Evolutionary conservation across 2,113 vertebrate species (phyloP).

Genomic region (Australoheros scitulus): DNA sequence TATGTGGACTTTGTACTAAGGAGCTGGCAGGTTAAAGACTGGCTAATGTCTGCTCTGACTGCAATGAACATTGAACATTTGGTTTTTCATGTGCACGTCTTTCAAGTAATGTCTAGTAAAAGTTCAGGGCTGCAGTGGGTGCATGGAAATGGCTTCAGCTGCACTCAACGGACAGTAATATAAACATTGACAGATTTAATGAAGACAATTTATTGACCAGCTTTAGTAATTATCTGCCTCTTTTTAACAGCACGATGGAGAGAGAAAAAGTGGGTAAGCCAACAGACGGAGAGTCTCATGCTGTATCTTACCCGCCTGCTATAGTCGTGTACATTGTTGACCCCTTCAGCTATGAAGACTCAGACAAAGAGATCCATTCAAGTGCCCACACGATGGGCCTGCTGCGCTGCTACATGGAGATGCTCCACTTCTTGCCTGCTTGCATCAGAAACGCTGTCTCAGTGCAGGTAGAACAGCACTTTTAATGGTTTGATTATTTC

Average conservation of each 20-base stretch:
- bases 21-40: neutral
- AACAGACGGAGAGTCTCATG: conserved; percentile 96
- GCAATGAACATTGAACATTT: neutral
- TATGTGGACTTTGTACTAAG: neutral
- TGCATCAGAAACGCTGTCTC: conserved; percentile 92
- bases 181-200: neutral
- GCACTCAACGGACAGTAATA: neutral
- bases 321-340: conserved; percentile 97
- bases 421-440: conserved; percentile 92
- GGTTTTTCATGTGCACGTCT: neutral
- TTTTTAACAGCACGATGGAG: conserved; percentile 90
- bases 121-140: neutral
- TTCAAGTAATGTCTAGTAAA: neutral
- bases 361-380: conserved; percentile 85
- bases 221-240: neutral
- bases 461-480: conserved; percentile 85
- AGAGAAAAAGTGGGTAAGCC: conserved; percentile 97
- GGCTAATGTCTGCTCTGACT: neutral
- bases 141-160: neutral
- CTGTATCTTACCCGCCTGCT: conserved; percentile 91
- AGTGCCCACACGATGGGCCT: conserved; percentile 92
- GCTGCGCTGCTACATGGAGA: conserved; percentile 96
- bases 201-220: neutral
- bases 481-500: neutral
- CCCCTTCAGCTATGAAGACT: conserved; percentile 93